Evolutionary conservation across 2,797 vertebrate species (phyloP).

Genomic region (Harpagifer antarcticus): DNA sequence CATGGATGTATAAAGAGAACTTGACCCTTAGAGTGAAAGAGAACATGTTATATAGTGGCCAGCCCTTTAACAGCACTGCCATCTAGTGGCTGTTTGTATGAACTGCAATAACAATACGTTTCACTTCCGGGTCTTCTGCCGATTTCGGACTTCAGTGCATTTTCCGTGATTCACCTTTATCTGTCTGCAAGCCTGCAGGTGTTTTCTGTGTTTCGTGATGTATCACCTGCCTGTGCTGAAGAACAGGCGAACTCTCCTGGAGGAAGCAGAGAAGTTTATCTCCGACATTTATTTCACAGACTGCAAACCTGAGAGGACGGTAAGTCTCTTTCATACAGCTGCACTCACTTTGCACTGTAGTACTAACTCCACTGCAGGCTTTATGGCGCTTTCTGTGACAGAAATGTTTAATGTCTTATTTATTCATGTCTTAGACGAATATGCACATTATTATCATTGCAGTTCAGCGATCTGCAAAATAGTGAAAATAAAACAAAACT

Average conservation of each 20-base stretch:
- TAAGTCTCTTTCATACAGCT: slow-evolving; percentile 55
- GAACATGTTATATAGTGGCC: too few species aligned
- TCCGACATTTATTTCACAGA: slow-evolving; percentile 92
- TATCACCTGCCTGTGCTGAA: slow-evolving; percentile 83
- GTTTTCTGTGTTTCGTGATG: slow-evolving; percentile 58
- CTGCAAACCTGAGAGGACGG: slow-evolving; percentile 95
- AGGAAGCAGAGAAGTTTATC: slow-evolving; percentile 92
- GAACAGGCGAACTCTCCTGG: slow-evolving; percentile 89
- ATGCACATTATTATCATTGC: too few species aligned
- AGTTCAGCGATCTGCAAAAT: not conserved
- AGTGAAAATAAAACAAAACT: not conserved
- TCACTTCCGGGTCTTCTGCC: slow-evolving; percentile 65
- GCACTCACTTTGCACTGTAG: not conserved
- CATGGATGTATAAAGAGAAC: too few species aligned
- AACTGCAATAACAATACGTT: slow-evolving; percentile 20
- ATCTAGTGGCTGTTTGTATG: slow-evolving; percentile 15
- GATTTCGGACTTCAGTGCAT: too few species aligned
- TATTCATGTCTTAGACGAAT: not conserved
- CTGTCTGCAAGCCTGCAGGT: not conserved
- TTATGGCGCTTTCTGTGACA: too few species aligned
- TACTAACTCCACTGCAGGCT: not conserved
- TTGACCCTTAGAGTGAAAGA: not conserved
- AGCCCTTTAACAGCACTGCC: slow-evolving; percentile 24
- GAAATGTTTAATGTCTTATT: not conserved
- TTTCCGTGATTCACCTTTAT: not conserved